Evolutionary conservation across 2,797 vertebrate genomes (phyloP).

Genomic region (Pangasius krempfi): DNA sequence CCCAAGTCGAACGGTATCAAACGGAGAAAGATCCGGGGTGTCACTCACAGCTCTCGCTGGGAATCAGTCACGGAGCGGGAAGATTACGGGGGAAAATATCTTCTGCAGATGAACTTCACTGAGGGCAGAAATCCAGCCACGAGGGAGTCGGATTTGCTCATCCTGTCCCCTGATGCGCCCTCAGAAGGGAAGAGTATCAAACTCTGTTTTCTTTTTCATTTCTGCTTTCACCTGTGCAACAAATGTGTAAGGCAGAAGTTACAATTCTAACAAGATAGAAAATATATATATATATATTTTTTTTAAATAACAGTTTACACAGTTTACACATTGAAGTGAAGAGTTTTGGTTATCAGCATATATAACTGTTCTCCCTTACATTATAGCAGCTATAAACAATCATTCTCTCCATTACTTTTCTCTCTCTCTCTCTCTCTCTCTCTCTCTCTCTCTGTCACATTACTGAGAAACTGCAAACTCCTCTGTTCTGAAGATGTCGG

Average conservation of each 20-base stretch:
- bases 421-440: no score
- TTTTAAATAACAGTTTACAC: no score
- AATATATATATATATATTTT: not conserved
- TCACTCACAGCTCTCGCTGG: slow-evolving; percentile 30
- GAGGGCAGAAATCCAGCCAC: slow-evolving; percentile 47
- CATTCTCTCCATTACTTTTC: not conserved
- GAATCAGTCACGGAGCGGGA: slow-evolving; percentile 25
- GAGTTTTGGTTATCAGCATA: not conserved
- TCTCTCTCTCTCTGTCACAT: no score
- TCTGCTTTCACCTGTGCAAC: not conserved
- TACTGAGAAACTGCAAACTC: no score
- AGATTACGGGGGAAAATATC: slow-evolving; percentile 17
- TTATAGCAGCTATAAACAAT: not conserved
- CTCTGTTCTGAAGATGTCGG: not conserved
- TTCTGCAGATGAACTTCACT: slow-evolving; percentile 38
- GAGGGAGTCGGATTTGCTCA: slow-evolving; percentile 43
- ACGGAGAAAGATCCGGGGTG: slow-evolving; percentile 5
- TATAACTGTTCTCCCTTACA: not conserved
- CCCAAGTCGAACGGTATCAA: slow-evolving; percentile 25
- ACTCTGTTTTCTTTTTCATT: not conserved
- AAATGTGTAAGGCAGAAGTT: not conserved
- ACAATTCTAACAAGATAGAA: not conserved
- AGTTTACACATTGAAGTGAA: not conserved
- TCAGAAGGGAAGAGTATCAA: not conserved
- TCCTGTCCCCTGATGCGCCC: slow-evolving; percentile 9